Percentiles rank a stretch among this genome's conserved stretches.
Conservation (phyloP, 2,797 vertebrate species). For the Mormyrus proboscirostris region DNA sequence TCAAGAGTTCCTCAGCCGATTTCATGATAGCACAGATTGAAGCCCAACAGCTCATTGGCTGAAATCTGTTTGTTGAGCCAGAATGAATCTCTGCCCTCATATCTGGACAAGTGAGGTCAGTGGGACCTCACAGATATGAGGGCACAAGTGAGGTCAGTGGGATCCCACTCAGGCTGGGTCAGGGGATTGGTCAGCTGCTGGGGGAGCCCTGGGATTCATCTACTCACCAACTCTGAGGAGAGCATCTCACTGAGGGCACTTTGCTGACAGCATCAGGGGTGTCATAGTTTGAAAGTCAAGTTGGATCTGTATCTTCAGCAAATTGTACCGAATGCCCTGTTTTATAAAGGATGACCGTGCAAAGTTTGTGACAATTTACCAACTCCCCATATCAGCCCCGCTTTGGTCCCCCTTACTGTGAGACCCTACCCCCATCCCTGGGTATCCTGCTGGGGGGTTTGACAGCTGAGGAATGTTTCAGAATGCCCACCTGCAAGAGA, state of each 20-base stretch:
- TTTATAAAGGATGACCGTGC: neutral
- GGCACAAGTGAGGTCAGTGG: neutral
- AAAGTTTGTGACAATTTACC: neutral
- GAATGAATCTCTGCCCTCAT: neutral
- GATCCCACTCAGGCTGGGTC: neutral
- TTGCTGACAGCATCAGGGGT: neutral
- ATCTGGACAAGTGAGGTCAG: neutral
- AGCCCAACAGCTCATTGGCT: neutral
- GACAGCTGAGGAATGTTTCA: neutral
- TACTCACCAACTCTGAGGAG: neutral
- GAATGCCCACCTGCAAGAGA: constrained; percentile 64
- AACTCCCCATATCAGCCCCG: neutral
- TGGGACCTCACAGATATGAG: no score
- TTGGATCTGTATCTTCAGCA: neutral
- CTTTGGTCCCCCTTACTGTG: neutral
- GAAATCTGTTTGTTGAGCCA: neutral
- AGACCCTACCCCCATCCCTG: neutral
- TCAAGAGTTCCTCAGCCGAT: neutral
- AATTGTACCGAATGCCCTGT: neutral
- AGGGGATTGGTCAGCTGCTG: neutral
- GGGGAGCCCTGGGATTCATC: neutral
- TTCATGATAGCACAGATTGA: neutral
- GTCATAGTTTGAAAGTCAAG: neutral
- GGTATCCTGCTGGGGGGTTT: neutral
- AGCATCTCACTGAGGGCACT: neutral